phyloP scores from a whole-genome alignment of 1,140 invertebrate genomes.

The Macrobrachium nipponense region DNA sequence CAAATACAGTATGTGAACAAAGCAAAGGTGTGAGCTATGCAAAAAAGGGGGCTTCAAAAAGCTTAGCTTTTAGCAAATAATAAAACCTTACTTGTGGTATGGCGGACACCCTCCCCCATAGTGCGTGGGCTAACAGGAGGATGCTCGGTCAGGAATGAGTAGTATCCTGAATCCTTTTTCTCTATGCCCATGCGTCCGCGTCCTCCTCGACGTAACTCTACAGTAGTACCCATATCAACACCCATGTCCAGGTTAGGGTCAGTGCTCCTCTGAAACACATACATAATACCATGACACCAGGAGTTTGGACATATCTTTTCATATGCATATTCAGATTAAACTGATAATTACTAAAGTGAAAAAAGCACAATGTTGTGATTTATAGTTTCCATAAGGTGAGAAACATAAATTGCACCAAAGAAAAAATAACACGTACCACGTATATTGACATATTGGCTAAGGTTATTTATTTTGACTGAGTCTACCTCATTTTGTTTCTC shows the following conservation, averaged over 20 bases:
- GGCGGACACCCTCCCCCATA: constrained; percentile 54
- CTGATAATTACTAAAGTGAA: no score
- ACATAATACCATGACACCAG: no score
- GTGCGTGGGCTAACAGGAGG: constrained; percentile 46
- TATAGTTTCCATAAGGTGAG: no score
- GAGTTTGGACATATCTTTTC: no score
- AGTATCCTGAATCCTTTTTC: constrained; percentile 52
- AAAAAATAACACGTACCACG: no score
- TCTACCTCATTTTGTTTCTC: no score
- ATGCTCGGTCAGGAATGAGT: constrained; percentile 51
- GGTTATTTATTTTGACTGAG: no score
- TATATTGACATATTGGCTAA: no score
- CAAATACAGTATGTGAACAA: neutral
- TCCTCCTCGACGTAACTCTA: constrained; percentile 37
- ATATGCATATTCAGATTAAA: no score
- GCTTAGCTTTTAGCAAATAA: neutral
- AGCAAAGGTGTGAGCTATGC: neutral
- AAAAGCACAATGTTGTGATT: no score
- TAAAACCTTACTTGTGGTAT: constrained; percentile 52
- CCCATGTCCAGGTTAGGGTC: constrained; percentile 55
- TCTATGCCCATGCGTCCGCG: constrained; percentile 35
- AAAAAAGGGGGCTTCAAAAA: neutral
- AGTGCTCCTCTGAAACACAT: neutral
- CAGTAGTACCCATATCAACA: constrained; percentile 38
- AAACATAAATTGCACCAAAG: no score